Conservation (phyloP, 2,797 vertebrate genomes). For the Characodon lateralis region DNA sequence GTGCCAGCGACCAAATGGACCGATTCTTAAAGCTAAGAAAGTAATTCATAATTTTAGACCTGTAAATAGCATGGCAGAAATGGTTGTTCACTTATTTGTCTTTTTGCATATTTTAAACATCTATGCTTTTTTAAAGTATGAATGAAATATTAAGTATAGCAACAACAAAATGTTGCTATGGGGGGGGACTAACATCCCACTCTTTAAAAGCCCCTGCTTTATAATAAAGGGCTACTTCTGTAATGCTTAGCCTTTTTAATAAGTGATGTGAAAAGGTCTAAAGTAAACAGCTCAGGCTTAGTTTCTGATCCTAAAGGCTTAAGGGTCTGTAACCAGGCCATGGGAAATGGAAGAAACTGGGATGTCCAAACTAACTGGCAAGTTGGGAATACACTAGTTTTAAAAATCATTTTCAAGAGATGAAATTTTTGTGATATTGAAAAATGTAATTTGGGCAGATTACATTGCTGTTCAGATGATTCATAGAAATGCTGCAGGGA, state of each 20-base stretch:
- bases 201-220: not conserved
- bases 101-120: no score
- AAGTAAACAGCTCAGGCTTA: conserved; percentile 33
- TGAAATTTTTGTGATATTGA: not conserved
- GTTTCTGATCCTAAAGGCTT: conserved; percentile 23
- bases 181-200: no score
- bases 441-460: not conserved
- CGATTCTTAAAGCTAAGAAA: no score
- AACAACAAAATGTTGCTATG: no score
- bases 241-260: not conserved
- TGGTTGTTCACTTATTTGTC: no score
- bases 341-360: conserved; percentile 18
- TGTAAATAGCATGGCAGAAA: no score
- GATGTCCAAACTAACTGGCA: not conserved
- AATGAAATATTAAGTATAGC: no score
- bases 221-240: not conserved
- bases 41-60: no score
- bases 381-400: not conserved
- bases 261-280: not conserved
- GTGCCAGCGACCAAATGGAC: no score
- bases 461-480: not conserved
- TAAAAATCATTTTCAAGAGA: not conserved
- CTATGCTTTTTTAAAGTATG: no score
- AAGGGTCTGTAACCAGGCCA: conserved; percentile 32
- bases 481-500: not conserved